Evolutionary conservation across 2,113 vertebrate genomes (phyloP).

Genomic region (Caretta caretta): DNA sequence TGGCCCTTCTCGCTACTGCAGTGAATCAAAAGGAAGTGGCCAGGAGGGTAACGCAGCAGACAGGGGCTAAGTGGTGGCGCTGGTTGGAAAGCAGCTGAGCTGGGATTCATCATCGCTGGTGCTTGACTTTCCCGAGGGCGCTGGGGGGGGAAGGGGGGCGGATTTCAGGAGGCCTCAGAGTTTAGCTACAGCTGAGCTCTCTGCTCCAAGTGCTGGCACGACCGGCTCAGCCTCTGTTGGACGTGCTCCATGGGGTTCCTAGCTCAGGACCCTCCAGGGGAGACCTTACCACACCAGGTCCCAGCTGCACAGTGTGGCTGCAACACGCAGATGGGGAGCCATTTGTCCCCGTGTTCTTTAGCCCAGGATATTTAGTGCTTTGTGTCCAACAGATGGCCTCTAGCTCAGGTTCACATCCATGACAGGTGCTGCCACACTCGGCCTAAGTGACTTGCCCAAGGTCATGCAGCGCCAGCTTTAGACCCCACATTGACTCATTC

Average conservation of each 20-base stretch:
- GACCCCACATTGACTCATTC: fast-evolving
- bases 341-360: background rate
- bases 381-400: background rate
- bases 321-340: background rate
- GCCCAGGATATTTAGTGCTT: background rate
- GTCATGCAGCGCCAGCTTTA: background rate
- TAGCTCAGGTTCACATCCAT: background rate
- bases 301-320: too few species aligned
- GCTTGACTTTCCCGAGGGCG: background rate
- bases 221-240: background rate
- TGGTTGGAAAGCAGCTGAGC: background rate
- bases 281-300: background rate
- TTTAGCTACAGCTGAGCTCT: background rate
- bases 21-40: background rate
- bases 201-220: background rate
- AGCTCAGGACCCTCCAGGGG: background rate
- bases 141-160: fast-evolving
- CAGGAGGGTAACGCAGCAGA: fast-evolving
- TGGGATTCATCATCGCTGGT: background rate
- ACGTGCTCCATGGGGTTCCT: background rate
- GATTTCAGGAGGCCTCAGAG: background rate
- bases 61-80: background rate
- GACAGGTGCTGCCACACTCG: background rate
- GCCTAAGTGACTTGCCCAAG: background rate
- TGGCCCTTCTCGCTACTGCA: background rate